Conservation (phyloP, 2,797 vertebrate genomes). For the Silurus lanzhouensis region DNA sequence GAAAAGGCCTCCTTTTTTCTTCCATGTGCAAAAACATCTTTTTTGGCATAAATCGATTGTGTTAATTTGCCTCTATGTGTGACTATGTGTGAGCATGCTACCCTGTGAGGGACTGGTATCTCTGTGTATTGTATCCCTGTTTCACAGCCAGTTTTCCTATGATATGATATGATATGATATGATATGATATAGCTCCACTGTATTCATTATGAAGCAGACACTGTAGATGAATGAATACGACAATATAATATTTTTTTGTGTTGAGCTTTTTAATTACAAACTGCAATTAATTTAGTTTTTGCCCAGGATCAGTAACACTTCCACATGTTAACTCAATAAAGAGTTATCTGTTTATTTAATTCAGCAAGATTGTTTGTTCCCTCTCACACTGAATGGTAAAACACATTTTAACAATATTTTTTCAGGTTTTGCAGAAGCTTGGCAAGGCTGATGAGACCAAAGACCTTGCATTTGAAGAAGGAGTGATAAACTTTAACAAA, state of each 20-base stretch:
- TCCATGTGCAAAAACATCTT: neutral
- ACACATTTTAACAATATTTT: slow-evolving; percentile 18
- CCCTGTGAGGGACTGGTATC: neutral
- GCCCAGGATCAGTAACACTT: neutral
- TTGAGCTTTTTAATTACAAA: neutral
- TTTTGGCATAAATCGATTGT: neutral
- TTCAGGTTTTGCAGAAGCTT: slow-evolving; percentile 95
- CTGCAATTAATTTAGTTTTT: neutral
- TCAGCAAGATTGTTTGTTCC: neutral
- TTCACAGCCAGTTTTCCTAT: no score
- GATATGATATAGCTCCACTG: neutral
- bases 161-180: no score
- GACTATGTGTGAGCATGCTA: neutral
- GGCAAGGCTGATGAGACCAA: slow-evolving; percentile 99
- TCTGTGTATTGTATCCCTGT: neutral
- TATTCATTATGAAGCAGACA: neutral
- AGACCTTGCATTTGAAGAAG: slow-evolving; percentile 95
- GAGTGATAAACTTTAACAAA: slow-evolving; percentile 97
- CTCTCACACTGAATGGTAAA: neutral
- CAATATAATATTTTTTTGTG: no score
- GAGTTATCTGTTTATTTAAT: neutral
- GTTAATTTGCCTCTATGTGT: neutral
- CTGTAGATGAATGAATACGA: neutral
- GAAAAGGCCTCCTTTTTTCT: neutral
- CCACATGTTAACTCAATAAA: neutral